Conservation (phyloP, 2,888 invertebrate genomes). For the Oconnorella tubifera region DNA sequence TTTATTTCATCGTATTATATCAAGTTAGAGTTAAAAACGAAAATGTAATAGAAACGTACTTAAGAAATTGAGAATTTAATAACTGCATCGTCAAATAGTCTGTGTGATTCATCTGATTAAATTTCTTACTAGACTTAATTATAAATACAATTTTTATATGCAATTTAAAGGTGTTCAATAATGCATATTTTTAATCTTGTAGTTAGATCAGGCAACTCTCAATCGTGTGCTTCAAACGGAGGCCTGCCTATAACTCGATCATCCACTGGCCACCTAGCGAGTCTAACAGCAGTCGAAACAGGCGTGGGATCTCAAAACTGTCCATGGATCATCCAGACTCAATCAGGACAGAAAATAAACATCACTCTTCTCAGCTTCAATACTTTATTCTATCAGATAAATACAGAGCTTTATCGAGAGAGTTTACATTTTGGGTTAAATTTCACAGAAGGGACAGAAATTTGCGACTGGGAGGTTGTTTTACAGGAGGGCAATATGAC, state of each 20-base stretch:
- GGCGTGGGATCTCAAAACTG: conserved; percentile 18
- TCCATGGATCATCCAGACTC: conserved; percentile 24
- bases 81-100: neutral
- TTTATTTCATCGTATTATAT: too few species aligned
- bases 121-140: too few species aligned
- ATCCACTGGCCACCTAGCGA: conserved; percentile 6
- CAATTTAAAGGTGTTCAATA: too few species aligned
- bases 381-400: conserved; percentile 5
- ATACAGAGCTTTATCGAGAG: neutral
- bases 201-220: conserved; percentile 12
- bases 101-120: neutral
- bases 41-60: too few species aligned
- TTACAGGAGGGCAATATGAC: conserved; percentile 14
- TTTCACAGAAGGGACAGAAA: neutral
- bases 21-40: too few species aligned
- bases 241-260: conserved; percentile 6
- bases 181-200: conserved; percentile 6
- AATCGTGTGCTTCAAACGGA: conserved; percentile 10
- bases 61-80: too few species aligned
- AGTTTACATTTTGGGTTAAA: too few species aligned
- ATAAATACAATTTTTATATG: too few species aligned
- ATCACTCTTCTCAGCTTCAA: conserved; percentile 27
- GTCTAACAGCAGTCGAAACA: conserved; percentile 15
- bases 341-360: conserved; percentile 26
- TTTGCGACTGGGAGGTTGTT: conserved; percentile 12